Evolutionary conservation across 2,113 vertebrate species (phyloP), one percentile per base, ranked within the genome.

Genomic region (Cygnus atratus): DNA sequence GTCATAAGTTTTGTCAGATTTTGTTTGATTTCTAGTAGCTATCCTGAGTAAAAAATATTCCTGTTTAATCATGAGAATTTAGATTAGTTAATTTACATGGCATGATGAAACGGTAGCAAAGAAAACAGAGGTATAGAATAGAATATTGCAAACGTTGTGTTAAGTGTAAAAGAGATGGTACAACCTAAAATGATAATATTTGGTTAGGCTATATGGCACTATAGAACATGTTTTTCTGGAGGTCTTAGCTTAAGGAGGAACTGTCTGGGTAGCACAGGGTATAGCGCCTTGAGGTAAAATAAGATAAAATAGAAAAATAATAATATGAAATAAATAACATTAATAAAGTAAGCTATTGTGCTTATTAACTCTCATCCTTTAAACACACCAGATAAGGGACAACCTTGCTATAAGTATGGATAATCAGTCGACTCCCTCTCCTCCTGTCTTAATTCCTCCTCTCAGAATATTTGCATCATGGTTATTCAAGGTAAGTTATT

Each of bases 401-500:
- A 99, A 99, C 94, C 98, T 99, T 10, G 99, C 99, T 41, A 98
- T 99, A 91, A 99, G 99, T 65, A 95, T 98, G 95, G 99, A 99
- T 95, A 99, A 99, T 95, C 99, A 99, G 94, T 99, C 98, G 28
- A 99, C 99, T 88, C 98, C 99, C 9, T 98, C 98, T 65, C 98
- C 98, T 93, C 99, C 99, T 0, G 31, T 97, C 88, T 98, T 99
- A 91, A 99, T 99, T 96, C 99, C 99, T 79, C 99, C 99, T 50
- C 99, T 99, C 87, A 98, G 99, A 97, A 99, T 99, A 98, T 98
- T 99, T 97, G 99, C 99, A 11, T 99, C 99, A 6, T 99, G 99
- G 99, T 97, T 99, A 24, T 99, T 99, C 97, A 99, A 98, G 98
- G 99, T 99, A 97, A 97, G 84, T 93, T 76, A n/a, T 73, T 83